Base-by-base conservation (phyloP, 2,888 invertebrate genomes). In the Drosophila paranaensis region DNA sequence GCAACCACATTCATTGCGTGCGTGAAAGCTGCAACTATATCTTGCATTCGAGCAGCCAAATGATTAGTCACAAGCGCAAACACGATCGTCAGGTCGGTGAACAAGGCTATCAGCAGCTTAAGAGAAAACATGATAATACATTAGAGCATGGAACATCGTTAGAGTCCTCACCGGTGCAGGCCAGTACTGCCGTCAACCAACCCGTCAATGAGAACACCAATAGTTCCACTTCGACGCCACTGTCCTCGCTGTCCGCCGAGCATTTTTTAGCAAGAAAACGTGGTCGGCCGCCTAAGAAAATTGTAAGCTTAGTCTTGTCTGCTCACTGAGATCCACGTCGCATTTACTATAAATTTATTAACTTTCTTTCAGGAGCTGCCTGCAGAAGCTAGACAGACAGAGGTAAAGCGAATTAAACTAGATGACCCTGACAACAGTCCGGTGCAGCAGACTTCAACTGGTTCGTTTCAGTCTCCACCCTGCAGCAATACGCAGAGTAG, bases 1-100 rank as follows among this genome's bases (percentile, higher is more conserved):
- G 98, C 94, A 99, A 99, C 94, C 99, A 99, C 93, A 99, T 99
- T 81, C 99, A 99, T 93, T 99, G 99, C 94, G 98, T 99, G 83
- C 94, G 99, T 71, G 96, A 97, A 3, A 97, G 97, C 71, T 99
- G 99, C 94, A 97, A 96, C 92, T 99, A 98, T 92, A 98, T 99
- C 4, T 94, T 99, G 74, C 99, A 99, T 91, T 98, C 98, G 40
- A 98, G 98, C 91, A 98, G 98, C 57, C 99, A 99, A 92, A 95
- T 99, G 79, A 97, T 98, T 93, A 98, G 98, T 11, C 99, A 99
- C 93, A 99, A 99, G 93, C 95, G 99, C 63, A 99, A 98, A 91
- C 99, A 99, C 93, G 99, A 99, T 93, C 95, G 98, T 55, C 96
- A 97, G 90, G 98, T 98, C 88, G 96, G 97, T 39, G 98, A 99